phyloP scores from a whole-genome alignment of 2,888 invertebrate species.

The Parthenolecanium corni region DNA sequence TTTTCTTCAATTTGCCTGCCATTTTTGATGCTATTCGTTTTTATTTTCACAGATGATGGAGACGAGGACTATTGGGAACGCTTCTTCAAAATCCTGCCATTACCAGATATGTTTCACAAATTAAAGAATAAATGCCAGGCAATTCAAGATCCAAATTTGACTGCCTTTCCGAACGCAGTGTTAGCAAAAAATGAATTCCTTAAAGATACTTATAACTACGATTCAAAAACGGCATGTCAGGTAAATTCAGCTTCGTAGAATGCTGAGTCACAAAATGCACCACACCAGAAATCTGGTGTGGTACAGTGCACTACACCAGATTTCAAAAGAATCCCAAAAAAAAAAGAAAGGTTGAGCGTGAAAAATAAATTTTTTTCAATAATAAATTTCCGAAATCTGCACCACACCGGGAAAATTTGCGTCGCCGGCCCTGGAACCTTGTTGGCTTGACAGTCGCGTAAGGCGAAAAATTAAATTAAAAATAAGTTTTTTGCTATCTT shows the following conservation, averaged over 20 bases:
- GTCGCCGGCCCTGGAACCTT: not conserved
- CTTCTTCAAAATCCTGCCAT: not conserved
- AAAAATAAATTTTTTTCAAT: too few species aligned
- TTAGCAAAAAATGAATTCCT: not conserved
- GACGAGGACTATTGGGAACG: not conserved
- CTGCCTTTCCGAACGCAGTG: constrained; percentile 2
- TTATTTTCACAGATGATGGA: not conserved
- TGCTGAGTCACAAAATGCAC: too few species aligned
- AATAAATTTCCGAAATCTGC: not conserved
- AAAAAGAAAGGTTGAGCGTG: too few species aligned
- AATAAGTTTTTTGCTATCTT: too few species aligned
- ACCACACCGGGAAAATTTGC: too few species aligned
- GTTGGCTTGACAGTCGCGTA: too few species aligned
- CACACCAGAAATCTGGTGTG: too few species aligned
- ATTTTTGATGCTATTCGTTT: too few species aligned
- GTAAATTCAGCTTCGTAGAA: not conserved
- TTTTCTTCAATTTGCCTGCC: not conserved
- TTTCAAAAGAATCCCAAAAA: too few species aligned
- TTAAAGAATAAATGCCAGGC: not conserved
- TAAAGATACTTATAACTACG: constrained; percentile 12
- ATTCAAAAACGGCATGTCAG: constrained; percentile 2
- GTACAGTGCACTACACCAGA: too few species aligned
- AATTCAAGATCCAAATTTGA: not conserved
- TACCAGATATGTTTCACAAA: not conserved
- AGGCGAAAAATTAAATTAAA: too few species aligned